Base-by-base conservation (phyloP, 2,888 invertebrate genomes). In the Drosophila melanosoma region DNA sequence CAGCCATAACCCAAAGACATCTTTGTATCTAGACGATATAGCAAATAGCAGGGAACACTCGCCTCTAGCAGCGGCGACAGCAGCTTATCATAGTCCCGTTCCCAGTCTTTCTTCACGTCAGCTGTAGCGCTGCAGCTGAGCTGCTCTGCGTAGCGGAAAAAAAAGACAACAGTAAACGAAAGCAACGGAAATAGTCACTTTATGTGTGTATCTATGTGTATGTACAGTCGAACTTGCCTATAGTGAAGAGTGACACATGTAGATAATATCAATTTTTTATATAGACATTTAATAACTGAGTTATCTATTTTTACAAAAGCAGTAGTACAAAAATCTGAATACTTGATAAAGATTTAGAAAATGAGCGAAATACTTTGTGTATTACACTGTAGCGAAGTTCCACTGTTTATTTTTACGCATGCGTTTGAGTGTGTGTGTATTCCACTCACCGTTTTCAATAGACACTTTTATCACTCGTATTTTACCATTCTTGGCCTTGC, bases 21-120 rank as follows among this genome's bases (percentile, higher is more conserved):
- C 90, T 96, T 96, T 29, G 95, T 94, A 91, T 98, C 98, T 81
- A 98, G 94, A 75, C 98, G 95, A 92, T 96, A 98, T 61, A 99
- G 94, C 81, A 99, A 95, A 92, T 98, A 99, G 86, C 98, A 97
- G 29, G 99, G 99, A 85, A 97, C 95, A 91, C 96, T 95, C 86
- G 96, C 96, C 82, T 96, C 95, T 58, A 97, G 94, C 70, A 97
- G 91, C 1, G 96, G 94, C 54, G 94, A 94, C 56, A 98, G 94
- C 92, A 95, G 94, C 92, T 95, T 96, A 90, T 97, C 96, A 92
- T 96, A 98, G 92, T 98, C 98, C 79, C 96, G 96, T 83, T 98
- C 97, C 98, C 98, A 98, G 74, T 95, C 95, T 70, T 95, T 95
- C 80, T 95, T 95, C 15, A 95, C 94, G 74, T 96, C 95, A 66